Evolutionary conservation across 2,113 vertebrate species (phyloP), one percentile per base, ranked within the genome.

Genomic region (Oriolus oriolus): DNA sequence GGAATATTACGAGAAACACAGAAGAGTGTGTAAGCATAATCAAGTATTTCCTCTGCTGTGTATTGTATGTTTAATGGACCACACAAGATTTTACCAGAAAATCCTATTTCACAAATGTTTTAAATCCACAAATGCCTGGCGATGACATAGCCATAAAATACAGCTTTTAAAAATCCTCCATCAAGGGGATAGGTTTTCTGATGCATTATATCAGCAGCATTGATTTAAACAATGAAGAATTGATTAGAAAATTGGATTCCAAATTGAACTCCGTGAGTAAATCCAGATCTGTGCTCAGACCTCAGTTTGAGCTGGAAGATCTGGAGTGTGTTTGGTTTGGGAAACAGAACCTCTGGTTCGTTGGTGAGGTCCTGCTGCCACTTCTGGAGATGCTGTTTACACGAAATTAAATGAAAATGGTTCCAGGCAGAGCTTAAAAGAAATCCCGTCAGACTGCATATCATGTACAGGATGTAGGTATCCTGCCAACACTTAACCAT

Each of bases 71-170:
- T 81, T 92, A 95, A 96, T 89, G 76, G 96, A 90, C 93, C 95
- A 95, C 96, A 95, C 93, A 95, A 87, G 95, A 82, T 94, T 96
- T 94, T 87, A 84, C 92, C 92, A 96, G 92, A 96, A 97, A 97
- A 93, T 94, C 87, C 75, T 64, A 86, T 93, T 93, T 90, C 90
- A 84, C 90, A 93, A 97, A 64, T 87, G 69, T 68, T 95, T 92
- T 81, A 94, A 95, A 96, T 85, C 88, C 93, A 89, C 80, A 89
- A 93, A 89, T 84, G 86, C 80, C 56, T 93, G 86, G 83, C 15
- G 92, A 78, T 93, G 95, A 92, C 96, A 92, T 28, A 89, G 73
- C 79, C 56, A 41, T 95, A 94, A 96, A 93, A 93, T 68, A 84
- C 56, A 92, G 92, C 92, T 92, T 95, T 95, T 81, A 80, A 92